Base-by-base conservation (phyloP, 2,113 vertebrate genomes). In the Poeciliopsis turrubarensis region DNA sequence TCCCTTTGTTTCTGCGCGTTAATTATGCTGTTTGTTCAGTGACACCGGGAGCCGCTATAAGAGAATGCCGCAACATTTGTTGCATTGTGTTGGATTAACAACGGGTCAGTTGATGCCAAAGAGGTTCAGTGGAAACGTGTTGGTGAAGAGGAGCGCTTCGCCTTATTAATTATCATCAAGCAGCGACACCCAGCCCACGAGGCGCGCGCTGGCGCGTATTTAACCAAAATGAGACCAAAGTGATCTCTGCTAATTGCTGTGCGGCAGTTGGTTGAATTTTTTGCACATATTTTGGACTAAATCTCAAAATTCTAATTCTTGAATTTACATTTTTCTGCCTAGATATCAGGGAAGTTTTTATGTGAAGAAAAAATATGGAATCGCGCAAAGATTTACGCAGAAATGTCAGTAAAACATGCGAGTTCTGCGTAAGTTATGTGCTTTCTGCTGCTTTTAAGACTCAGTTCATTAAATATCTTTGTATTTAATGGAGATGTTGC, bases 21-120 rank as follows among this genome's bases (percentile, higher is more conserved):
- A 92, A 93, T 94, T 85, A 89, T 81, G 89, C 89, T 78, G 90
- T 92, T 92, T 92, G 89, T 78, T 82, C 85, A 81, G 65, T 87
- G 86, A 91, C 90, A 90, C 91, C 89, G 83, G 27, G 74, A 89
- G 82, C 81, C 78, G 87, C 86, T 71, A 83, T 68, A 82, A 89
- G 85, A 91, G 85, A 87, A 84, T 81, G 89, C 87, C 80, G 89
- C 86, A 90, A 81, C 90, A 85, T 92, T 87, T 87, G 88, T 86
- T 86, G 87, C 86, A 83, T 91, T 93, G 89, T 91, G 83, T 75
- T 80, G 87, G 73, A 92, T 93, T 91, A 92, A 84, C 87, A 87
- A 89, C 91, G 87, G 92, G 90, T 92, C 89, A 92, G 82, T 87
- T 92, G 13, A 72, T 85, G 78, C 81, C 81, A 90, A 91, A 92